These are phyloP conservation scores for Caloenas nicobarica DNA, from an alignment of 2,113 vertebrate species.

Conservation along the genomic window DNA sequence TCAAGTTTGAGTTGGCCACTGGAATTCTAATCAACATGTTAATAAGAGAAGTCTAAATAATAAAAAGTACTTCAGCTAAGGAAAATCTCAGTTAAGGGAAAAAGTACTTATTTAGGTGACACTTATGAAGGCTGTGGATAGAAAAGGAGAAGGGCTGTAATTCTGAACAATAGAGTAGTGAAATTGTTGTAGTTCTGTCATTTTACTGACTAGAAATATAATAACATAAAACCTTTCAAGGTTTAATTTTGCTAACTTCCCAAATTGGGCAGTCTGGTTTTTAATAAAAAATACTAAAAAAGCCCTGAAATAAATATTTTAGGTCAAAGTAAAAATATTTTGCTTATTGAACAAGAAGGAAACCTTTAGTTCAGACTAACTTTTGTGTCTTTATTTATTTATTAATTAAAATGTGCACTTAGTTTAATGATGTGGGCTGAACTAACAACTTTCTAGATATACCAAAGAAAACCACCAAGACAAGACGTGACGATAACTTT, in stretches of 20 bases:
- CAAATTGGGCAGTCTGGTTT: not conserved
- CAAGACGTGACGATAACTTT: not conserved
- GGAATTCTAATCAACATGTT: not conserved
- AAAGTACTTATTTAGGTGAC: not conserved
- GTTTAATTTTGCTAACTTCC: not conserved
- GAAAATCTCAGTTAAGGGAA: not conserved
- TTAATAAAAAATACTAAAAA: not conserved
- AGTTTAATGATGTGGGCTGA: not conserved
- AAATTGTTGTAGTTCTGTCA: not conserved
- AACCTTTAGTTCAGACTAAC: not conserved
- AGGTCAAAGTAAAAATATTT: not conserved
- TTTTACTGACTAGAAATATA: not conserved
- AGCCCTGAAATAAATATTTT: not conserved
- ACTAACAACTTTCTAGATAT: not conserved
- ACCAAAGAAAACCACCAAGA: not conserved
- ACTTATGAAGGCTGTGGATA: not conserved
- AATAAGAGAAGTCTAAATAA: not conserved
- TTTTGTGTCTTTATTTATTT: not conserved
- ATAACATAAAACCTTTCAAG: not conserved
- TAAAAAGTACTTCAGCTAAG: not conserved
- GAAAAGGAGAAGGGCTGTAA: not conserved
- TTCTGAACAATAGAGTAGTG: not conserved
- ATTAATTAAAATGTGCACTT: not conserved
- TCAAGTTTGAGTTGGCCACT: not conserved
- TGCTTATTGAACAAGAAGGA: not conserved